Base-by-base conservation (phyloP, 1,140 invertebrate genomes). In the Meteorus sp. region DNA sequence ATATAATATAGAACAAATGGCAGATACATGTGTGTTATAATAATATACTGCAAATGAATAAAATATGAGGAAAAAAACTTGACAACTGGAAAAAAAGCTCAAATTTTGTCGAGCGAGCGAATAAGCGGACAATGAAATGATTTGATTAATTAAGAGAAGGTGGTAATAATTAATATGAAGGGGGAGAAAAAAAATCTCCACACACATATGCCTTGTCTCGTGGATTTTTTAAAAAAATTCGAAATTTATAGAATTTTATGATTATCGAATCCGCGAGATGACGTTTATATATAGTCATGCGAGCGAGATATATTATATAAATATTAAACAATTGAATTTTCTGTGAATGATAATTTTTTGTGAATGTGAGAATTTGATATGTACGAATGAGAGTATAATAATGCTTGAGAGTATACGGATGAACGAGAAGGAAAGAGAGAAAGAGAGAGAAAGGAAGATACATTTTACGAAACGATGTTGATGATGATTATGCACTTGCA, bases 181-280 rank as follows among this genome's bases (percentile, higher is more conserved):
- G 17, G 47, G 15, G n/a, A 25, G n/a, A 47, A 19, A 27, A 64
- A 19, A 17, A 51, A 55, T 61, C 71, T 72, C 66, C 65, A 63
- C 60, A 41, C 13, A 11, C 3, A 11, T 39, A 58, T 59, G 69
- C 75, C 75, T 79, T 72, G 76, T 78, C 75, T 75, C 71, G 63
- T 70, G 70, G 77, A 79, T 79, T 77, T 66, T 66, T 52, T 47
- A 61, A 56, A 43, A n/a, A n/a, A n/a, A n/a, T n/a, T 45, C 45
- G 56, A 62, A 45, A 60, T 60, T 47, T 57, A 48, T 52, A 58
- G 19, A 25, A 61, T 59, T 62, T 63, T n/a, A n/a, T n/a, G n/a
- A 61, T 56, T 51, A 66, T 70, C 65, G 70, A 75, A 78, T 79
- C 72, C 69, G 68, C 70, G 73, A 78, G 73, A 78, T 77, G 77